phyloP scores from a whole-genome alignment of 2,888 invertebrate genomes.

The Dryococelus australis region DNA sequence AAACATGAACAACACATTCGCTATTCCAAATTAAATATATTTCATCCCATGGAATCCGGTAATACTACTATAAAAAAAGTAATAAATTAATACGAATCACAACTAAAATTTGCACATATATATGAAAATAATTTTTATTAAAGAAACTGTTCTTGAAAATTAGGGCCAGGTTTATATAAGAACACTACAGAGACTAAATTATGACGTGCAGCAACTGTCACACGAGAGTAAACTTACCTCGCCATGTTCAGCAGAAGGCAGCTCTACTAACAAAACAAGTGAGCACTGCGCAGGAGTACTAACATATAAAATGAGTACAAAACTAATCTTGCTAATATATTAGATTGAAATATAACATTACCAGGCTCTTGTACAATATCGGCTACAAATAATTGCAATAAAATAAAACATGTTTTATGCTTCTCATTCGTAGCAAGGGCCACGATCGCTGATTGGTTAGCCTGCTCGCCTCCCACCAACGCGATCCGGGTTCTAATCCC shows the following conservation, averaged over 20 bases:
- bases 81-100: background rate
- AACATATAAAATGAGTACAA: background rate
- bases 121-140: background rate
- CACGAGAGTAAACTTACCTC: constrained; percentile 1
- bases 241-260: constrained; percentile 10
- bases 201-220: constrained; percentile 16
- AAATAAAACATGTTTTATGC: too few species aligned
- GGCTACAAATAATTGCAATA: too few species aligned
- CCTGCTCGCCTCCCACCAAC: too few species aligned
- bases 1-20: background rate
- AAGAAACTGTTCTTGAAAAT: background rate
- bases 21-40: background rate
- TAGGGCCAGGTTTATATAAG: background rate
- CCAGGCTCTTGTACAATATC: too few species aligned
- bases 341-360: too few species aligned
- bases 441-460: too few species aligned
- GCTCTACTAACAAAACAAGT: constrained; percentile 16
- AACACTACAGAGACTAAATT: background rate
- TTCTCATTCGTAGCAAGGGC: too few species aligned
- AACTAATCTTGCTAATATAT: too few species aligned
- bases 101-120: background rate
- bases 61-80: background rate
- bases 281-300: background rate
- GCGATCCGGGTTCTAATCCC: too few species aligned
- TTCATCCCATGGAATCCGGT: background rate